These are phyloP conservation scores for Serinus canaria DNA, from an alignment of 2,113 vertebrate genomes.

Conservation along the genomic window DNA sequence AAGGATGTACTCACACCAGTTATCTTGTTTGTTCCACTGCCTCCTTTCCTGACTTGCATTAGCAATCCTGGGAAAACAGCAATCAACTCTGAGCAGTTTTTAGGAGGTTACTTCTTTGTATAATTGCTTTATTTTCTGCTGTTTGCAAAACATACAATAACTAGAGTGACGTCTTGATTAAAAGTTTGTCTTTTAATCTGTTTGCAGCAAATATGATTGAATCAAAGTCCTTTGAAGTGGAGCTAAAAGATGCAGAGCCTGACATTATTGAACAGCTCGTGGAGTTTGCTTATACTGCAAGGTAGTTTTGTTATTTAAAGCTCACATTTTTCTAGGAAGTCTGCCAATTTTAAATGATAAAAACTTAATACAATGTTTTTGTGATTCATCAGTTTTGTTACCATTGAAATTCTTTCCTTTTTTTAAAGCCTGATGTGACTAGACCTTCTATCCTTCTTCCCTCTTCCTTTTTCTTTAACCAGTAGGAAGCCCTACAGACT, in stretches of 20 bases:
- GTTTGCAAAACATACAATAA: neutral
- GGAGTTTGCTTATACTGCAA: conserved; percentile 96
- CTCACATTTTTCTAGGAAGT: neutral
- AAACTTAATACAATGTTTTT: neutral
- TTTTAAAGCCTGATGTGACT: neutral
- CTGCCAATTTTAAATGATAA: neutral
- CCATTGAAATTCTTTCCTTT: neutral
- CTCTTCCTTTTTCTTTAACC: neutral
- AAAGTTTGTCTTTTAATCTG: conserved; percentile 14
- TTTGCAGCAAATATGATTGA: conserved; percentile 94
- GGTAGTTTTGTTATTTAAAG: conserved; percentile 72
- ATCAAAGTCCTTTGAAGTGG: conserved; percentile 94
- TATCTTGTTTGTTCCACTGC: neutral
- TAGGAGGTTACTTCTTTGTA: neutral
- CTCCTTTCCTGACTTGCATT: neutral
- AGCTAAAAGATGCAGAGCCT: conserved; percentile 93
- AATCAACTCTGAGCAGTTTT: neutral
- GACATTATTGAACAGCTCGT: conserved; percentile 95
- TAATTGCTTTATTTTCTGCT: neutral
- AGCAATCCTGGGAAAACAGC: neutral
- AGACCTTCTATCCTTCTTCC: neutral
- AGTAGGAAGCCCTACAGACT: neutral
- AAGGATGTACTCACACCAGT: neutral
- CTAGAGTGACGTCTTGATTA: neutral
- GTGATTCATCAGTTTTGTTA: neutral